Conservation (phyloP, 2,113 vertebrate species). For the Rafetus swinhoei region DNA sequence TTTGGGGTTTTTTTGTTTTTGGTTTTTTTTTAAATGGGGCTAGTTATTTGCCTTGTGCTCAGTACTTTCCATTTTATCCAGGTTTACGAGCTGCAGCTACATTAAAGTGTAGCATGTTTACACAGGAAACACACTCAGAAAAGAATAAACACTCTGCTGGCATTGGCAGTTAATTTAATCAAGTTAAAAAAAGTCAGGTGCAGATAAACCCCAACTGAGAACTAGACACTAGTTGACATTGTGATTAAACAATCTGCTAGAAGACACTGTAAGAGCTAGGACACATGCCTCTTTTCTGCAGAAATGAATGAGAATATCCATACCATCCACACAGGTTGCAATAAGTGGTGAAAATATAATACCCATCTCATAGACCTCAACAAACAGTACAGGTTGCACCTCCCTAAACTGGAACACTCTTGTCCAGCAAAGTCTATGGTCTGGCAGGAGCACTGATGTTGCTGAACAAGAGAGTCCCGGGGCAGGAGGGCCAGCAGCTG, state of each 20-base stretch:
- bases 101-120: not conserved
- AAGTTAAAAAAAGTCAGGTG: not conserved
- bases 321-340: not conserved
- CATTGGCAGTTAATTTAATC: not conserved
- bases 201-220: not conserved
- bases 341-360: not conserved
- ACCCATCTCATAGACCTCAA: accelerated
- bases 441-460: no score
- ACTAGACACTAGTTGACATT: not conserved
- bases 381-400: not conserved
- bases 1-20: not conserved
- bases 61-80: not conserved
- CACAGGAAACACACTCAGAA: not conserved
- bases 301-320: not conserved
- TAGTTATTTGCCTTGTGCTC: not conserved
- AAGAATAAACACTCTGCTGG: not conserved
- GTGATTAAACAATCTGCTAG: not conserved
- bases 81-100: not conserved
- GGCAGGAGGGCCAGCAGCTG: no score
- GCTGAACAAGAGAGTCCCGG: no score
- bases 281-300: not conserved
- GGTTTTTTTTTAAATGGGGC: not conserved
- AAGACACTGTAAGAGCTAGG: not conserved
- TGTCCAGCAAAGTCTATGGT: no score
- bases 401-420: no score